Base-by-base conservation (phyloP, 2,888 invertebrate genomes). In the Ectemnius cavifrons region DNA sequence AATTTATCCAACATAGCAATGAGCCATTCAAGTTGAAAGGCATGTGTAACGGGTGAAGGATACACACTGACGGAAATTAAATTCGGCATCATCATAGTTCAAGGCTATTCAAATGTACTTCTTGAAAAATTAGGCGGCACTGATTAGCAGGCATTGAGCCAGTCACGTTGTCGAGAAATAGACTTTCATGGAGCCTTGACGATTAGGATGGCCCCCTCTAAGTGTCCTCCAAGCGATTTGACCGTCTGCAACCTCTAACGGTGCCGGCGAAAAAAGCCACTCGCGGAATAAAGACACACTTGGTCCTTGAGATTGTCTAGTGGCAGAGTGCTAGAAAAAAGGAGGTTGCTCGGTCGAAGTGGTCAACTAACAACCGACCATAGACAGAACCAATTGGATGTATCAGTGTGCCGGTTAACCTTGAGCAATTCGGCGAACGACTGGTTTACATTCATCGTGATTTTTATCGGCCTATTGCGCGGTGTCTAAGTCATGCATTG, bases 201-300 rank as follows among this genome's bases (percentile, higher is more conserved):
- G 47, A 52, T 66, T 67, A 73, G 79, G 65, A 67, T n/a, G 59
- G 52, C 68, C 58, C 58, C 65, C 37, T 75, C 71, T 65, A 65
- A 77, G 62, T 18, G 71, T 76, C 75, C 75, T 77, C 56, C 60
- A 64, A 63, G 57, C 52, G 63, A 67, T 66, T 74, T 87, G 89
- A 89, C 89, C 89, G 89, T 89, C 89, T 89, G 86, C 79, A 83
- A 89, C 88, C 88, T 88, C 88, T 89, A 89, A 89, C 89, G 89
- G 89, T 86, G 80, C 78, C 75, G 72, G 63, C 20, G 20, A 65
- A 77, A 80, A 52, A 80, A 75, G 49, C 75, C 57, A 73, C 63
- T 65, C 69, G 69, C 56, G 65, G 71, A 82, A 62, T 28, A 73
- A 68, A 58, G n/a, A 76, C 37, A 76, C 69, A 49, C 58, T 62